Evolutionary conservation across 2,113 vertebrate species (phyloP).

Genomic region (Corvus moneduloides): DNA sequence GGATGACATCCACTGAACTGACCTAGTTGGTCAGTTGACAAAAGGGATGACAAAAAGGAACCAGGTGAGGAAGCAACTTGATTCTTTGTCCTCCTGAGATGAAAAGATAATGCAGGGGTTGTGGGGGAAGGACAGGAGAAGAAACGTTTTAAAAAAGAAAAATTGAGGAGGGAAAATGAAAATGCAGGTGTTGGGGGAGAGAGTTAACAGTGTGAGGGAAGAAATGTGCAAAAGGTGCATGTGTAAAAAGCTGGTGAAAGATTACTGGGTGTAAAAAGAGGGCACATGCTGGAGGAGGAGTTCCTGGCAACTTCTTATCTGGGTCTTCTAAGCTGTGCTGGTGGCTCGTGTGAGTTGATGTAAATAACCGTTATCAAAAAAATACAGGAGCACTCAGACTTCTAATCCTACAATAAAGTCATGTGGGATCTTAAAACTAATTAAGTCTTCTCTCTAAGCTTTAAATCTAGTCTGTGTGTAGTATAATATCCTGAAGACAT

Average conservation of each 20-base stretch:
- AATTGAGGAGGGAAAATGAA: background rate
- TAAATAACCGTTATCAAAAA: constrained; percentile 33
- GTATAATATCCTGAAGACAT: background rate
- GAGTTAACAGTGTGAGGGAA: background rate
- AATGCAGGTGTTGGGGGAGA: background rate
- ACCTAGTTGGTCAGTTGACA: too few species aligned
- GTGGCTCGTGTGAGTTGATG: background rate
- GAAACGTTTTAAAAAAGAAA: background rate
- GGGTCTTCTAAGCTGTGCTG: background rate
- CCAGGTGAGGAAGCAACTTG: background rate
- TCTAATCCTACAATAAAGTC: background rate
- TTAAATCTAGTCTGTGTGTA: constrained; percentile 2
- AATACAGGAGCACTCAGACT: background rate
- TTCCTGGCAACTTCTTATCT: constrained; percentile 3
- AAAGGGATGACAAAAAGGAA: background rate
- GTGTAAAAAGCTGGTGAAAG: background rate
- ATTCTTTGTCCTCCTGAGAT: background rate
- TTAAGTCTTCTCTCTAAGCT: constrained; percentile 20
- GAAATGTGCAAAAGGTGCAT: background rate
- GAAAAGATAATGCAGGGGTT: background rate
- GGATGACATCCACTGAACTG: too few species aligned
- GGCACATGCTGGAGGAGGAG: background rate
- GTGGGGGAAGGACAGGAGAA: background rate
- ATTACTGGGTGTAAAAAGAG: background rate
- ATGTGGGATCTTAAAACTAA: constrained; percentile 31